phyloP scores from a whole-genome alignment of 1,140 invertebrate species.

The Trichoplusia ni region DNA sequence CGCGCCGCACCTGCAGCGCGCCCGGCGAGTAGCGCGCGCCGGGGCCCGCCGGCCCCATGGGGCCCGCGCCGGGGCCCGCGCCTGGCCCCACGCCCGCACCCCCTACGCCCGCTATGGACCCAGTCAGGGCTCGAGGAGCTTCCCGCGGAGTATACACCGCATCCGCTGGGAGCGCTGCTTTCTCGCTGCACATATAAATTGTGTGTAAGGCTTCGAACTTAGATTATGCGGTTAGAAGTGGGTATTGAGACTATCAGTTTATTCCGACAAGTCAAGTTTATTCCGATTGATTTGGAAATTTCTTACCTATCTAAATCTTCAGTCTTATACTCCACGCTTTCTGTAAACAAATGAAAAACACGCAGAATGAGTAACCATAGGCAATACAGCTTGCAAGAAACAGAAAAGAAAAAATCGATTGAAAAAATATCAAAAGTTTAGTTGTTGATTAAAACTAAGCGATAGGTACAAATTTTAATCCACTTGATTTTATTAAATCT shows the following conservation, averaged over 20 bases:
- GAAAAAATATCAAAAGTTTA: too few relatives aligned
- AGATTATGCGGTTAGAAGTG: too few relatives aligned
- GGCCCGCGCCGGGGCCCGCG: neutral
- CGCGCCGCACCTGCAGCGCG: conserved; percentile 90
- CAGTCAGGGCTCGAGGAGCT: conserved; percentile 35
- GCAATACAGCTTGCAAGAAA: too few relatives aligned
- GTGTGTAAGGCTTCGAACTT: too few relatives aligned
- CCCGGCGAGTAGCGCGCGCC: conserved; percentile 82
- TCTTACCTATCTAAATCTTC: conserved; percentile 75
- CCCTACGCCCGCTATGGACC: neutral
- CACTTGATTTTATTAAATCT: too few relatives aligned
- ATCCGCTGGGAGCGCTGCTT: conserved; percentile 83
- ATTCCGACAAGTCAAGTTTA: too few relatives aligned
- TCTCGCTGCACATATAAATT: conserved; percentile 73
- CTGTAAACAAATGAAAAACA: conserved; percentile 54
- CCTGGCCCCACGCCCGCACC: neutral
- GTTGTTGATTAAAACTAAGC: too few relatives aligned
- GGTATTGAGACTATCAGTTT: too few relatives aligned
- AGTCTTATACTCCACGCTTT: conserved; percentile 77
- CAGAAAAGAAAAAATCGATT: too few relatives aligned
- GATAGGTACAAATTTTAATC: neutral
- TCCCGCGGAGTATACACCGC: conserved; percentile 82
- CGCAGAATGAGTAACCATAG: too few relatives aligned
- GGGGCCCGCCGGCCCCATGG: neutral
- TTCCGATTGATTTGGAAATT: too few relatives aligned